Percentiles rank a stretch among this genome's conserved stretches.
phyloP scores from a whole-genome alignment of 2,113 vertebrate genomes.

The Calypte anna region DNA sequence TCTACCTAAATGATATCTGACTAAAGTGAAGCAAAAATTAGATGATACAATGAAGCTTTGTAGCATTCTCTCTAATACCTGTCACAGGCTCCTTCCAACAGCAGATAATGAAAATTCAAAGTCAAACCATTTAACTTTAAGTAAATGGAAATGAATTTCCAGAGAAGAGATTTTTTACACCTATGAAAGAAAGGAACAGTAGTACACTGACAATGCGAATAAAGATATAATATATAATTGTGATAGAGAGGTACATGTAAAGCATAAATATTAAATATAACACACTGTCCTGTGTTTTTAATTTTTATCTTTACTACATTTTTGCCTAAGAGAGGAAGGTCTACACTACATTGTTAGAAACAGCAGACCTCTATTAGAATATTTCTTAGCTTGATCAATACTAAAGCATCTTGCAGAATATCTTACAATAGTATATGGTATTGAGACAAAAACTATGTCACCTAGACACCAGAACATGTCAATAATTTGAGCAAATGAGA shows the following conservation, averaged over 20 bases:
- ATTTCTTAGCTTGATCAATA: constrained; percentile 65
- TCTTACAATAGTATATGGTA: constrained; percentile 59
- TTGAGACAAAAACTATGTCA: constrained; percentile 60
- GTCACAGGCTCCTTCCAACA: constrained; percentile 71
- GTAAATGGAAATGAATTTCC: constrained; percentile 76
- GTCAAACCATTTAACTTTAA: constrained; percentile 77
- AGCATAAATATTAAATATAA: constrained; percentile 57
- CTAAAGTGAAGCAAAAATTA: constrained; percentile 78
- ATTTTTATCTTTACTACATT: constrained; percentile 38
- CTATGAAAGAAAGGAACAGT: constrained; percentile 57
- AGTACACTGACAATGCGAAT: constrained; percentile 45
- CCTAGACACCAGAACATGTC: constrained; percentile 35
- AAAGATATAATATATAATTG: constrained; percentile 66
- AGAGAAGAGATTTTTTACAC: constrained; percentile 71
- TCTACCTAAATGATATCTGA: constrained; percentile 70
- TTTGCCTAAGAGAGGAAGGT: constrained; percentile 36
- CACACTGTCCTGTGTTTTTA: constrained; percentile 27
- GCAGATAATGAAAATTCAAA: constrained; percentile 76
- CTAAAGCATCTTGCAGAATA: constrained; percentile 70
- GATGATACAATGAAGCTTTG: constrained; percentile 72
- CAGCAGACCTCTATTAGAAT: constrained; percentile 24
- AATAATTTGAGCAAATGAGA: constrained; percentile 59
- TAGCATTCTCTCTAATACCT: constrained; percentile 67
- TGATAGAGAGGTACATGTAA: constrained; percentile 45
- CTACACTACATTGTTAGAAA: constrained; percentile 11